These are phyloP conservation scores for Oryzias curvinotus DNA, from an alignment of 2,113 vertebrate genomes.

Conservation along the genomic window DNA sequence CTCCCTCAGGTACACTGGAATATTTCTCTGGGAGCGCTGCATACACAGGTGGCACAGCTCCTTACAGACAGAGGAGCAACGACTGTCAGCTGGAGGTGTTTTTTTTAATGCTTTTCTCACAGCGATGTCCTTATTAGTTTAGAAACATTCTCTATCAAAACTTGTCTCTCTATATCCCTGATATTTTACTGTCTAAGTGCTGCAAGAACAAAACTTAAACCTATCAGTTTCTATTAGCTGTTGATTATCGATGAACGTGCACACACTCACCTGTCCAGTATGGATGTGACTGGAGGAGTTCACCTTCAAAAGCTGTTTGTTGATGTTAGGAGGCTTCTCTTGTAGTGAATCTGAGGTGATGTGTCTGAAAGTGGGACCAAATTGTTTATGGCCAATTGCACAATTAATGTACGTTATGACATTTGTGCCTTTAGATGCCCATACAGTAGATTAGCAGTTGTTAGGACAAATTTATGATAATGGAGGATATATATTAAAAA, in stretches of 20 bases:
- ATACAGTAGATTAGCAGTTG: no score
- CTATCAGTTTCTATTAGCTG: no score
- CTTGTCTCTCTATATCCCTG: no score
- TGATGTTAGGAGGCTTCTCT: slow-evolving; percentile 14
- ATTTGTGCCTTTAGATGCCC: no score
- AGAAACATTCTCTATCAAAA: no score
- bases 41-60: slow-evolving; percentile 85
- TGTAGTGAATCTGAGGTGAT: slow-evolving; percentile 1
- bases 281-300: slow-evolving; percentile 72
- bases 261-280: slow-evolving; percentile 73
- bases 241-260: neutral
- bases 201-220: no score
- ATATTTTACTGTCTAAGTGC: no score
- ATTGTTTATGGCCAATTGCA: neutral
- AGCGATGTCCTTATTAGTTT: no score
- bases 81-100: neutral
- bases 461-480: no score
- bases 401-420: neutral
- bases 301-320: neutral
- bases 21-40: slow-evolving; percentile 78
- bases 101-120: no score
- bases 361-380: slow-evolving; percentile 30
- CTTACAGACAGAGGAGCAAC: slow-evolving; percentile 49
- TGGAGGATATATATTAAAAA: no score
- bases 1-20: slow-evolving; percentile 60